Base-by-base conservation (phyloP, 2,888 invertebrate species). In the Caenorhabditis doughertyi region DNA sequence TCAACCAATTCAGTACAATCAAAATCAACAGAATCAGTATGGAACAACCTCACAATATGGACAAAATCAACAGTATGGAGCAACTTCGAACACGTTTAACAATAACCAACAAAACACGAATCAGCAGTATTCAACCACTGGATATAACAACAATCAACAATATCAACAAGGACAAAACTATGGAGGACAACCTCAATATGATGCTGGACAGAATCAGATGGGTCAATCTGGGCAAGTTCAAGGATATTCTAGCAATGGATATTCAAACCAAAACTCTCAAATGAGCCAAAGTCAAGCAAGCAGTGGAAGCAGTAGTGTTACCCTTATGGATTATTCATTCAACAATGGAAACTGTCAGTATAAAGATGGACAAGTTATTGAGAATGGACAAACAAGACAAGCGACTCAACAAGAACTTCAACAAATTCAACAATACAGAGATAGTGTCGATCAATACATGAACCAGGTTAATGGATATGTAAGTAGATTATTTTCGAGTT, bases 261-360 rank as follows among this genome's bases (percentile, higher is more conserved):
- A 72, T 42, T 64, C 79, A 2, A 70, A 62, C n/a, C 60, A 67
- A 27, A 83, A 83, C 67, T 73, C 79, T 53, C 82, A 82, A 55
- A 68, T 77, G 58, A 53, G 35, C 23, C 77, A 77, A 39, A 82
- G 39, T 18, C 49, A 58, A 39, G 79, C 65, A 2, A 55, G 60
- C 53, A 79, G 23, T 29, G 81, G 83, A 73, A 79, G 76, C 55
- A 86, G 67, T 29, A 68, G 73, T 35, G 86, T 86, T 7, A 71
- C 83, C 8, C 72, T 86, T 13, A 83, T 83, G 74, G 76, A 83
- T 47, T 86, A 86, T 39, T 84, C 86, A 4, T 84, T 86, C 71
- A 84, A 83, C 62, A 86, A 86, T 58, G 86, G 86, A 79, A 84
- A 86, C 55, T 86, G 86, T 42, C 84, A 83, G 58, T 86, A 84